Evolutionary conservation across 1,140 invertebrate genomes (phyloP).

Genomic region (Formica exsecta): DNA sequence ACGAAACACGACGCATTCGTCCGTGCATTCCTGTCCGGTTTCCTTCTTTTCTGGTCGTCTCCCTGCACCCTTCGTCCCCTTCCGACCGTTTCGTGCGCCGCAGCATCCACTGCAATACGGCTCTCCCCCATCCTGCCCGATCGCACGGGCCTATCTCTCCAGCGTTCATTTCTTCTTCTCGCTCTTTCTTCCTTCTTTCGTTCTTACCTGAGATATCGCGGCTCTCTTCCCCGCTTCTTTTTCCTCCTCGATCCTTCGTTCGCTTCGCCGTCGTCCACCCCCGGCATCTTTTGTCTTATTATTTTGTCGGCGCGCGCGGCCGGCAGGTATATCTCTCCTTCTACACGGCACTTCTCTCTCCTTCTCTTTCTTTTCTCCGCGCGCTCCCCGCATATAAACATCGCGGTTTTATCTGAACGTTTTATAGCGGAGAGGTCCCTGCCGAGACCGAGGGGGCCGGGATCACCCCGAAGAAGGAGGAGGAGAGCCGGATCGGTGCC

Average conservation of each 20-base stretch:
- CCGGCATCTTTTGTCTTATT: conserved; percentile 80
- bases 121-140: conserved; percentile 24
- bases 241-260: conserved; percentile 4
- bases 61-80: neutral
- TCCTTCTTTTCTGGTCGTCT: conserved; percentile 66
- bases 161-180: conserved; percentile 19
- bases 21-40: conserved; percentile 77
- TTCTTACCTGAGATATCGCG: conserved; percentile 18
- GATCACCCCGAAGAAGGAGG: conserved; percentile 59
- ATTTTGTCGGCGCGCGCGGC: conserved; percentile 76
- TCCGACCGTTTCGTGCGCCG: conserved; percentile 14
- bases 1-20: conserved; percentile 69
- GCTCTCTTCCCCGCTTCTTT: neutral
- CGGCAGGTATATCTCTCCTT: conserved; percentile 76
- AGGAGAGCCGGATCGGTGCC: conserved; percentile 35
- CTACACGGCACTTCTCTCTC: conserved; percentile 58
- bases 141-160: conserved; percentile 27
- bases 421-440: conserved; percentile 76
- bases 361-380: conserved; percentile 65
- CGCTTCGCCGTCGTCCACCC: conserved; percentile 67
- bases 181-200: conserved; percentile 38
- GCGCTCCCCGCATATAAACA: conserved; percentile 81
- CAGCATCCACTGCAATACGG: conserved; percentile 58
- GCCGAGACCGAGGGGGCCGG: conserved; percentile 48
- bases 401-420: conserved; percentile 81